Base-by-base conservation (phyloP, 2,888 invertebrate genomes). In the Phortica okadai region DNA sequence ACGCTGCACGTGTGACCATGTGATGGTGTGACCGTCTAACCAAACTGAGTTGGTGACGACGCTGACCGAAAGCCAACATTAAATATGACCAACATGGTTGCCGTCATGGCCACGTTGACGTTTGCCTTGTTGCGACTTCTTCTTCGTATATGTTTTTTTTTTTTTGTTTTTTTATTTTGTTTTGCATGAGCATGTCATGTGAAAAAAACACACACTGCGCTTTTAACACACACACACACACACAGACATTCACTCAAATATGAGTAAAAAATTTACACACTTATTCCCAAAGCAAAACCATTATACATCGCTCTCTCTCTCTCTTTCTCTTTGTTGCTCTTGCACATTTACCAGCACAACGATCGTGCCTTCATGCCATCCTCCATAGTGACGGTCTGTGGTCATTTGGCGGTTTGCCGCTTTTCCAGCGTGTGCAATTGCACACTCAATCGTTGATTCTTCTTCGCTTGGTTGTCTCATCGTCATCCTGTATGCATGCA, bases 351-450 rank as follows among this genome's bases (percentile, higher is more conserved):
- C 33, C 54, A 72, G 6, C 54, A 45, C 50, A 14, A n/a, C 50
- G 45, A 42, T 45, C 42, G n/a, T n/a, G 21, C 14, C n/a, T 10
- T n/a, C 8, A 21, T 45, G 16, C 44, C n/a, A 45, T 21, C 2
- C 11, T 45, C 50, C 69, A 69, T 16, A 45, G 45, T 45, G 70
- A 41, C 21, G 6, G 25, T 62, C 76, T 84, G 87, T 74, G 85
- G 87, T 86, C 87, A 81, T 84, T 87, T 83, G 84, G 82, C 82
- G 87, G 85, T 85, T 83, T 81, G 83, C 85, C 85, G 73, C 81
- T 85, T 81, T 83, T 78, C 78, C 85, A 80, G 54, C 33, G 66
- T n/a, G 66, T 11, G n/a, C 41, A 66, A 42, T 14, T 41, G 66
- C 42, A 41, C 41, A 41, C 33, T 56, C 54, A 72, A 14, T 2